Percentiles rank a stretch among this genome's conserved stretches.
phyloP scores from a whole-genome alignment of 2,888 invertebrate genomes.

The Cetonia aurata region DNA sequence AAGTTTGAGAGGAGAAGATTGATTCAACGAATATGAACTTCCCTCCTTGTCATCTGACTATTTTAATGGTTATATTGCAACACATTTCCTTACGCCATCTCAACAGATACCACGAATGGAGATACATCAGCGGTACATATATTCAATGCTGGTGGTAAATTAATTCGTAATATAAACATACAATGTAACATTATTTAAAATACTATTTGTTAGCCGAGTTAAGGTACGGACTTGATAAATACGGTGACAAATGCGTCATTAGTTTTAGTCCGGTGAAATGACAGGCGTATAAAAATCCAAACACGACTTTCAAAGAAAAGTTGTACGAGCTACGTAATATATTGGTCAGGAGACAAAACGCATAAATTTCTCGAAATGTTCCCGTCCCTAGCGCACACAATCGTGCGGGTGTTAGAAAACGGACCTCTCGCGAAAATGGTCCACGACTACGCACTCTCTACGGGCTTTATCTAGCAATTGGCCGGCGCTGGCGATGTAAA shows the following conservation, averaged over 20 bases:
- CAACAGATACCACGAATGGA: too few species aligned
- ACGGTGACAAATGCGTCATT: slow-evolving; percentile 50
- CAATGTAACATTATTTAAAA: slow-evolving; percentile 1
- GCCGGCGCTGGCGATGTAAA: slow-evolving; percentile 12
- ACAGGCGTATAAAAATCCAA: slow-evolving; percentile 53
- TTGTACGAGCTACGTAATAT: slow-evolving; percentile 53
- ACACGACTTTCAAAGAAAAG: slow-evolving; percentile 49
- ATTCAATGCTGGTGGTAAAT: too few species aligned
- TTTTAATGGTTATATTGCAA: too few species aligned
- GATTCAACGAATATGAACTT: too few species aligned
- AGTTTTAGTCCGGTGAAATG: slow-evolving; percentile 54
- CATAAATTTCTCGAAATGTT: slow-evolving; percentile 59
- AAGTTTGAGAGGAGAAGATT: too few species aligned
- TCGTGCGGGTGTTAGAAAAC: slow-evolving; percentile 57
- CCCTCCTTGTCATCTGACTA: too few species aligned
- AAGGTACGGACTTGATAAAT: slow-evolving; percentile 42
- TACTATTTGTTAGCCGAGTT: slow-evolving; percentile 9
- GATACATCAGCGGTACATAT: too few species aligned
- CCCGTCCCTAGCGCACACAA: slow-evolving; percentile 45
- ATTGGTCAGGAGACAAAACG: slow-evolving; percentile 59
- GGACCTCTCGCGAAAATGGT: slow-evolving; percentile 41
- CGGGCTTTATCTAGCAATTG: slow-evolving; percentile 27
- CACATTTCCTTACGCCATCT: too few species aligned
- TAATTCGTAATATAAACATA: not conserved
- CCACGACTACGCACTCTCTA: slow-evolving; percentile 19